Percentiles rank a stretch among this genome's conserved stretches.
phyloP scores from a whole-genome alignment of 2,888 invertebrate genomes.

The Galerucella nymphaeae region DNA sequence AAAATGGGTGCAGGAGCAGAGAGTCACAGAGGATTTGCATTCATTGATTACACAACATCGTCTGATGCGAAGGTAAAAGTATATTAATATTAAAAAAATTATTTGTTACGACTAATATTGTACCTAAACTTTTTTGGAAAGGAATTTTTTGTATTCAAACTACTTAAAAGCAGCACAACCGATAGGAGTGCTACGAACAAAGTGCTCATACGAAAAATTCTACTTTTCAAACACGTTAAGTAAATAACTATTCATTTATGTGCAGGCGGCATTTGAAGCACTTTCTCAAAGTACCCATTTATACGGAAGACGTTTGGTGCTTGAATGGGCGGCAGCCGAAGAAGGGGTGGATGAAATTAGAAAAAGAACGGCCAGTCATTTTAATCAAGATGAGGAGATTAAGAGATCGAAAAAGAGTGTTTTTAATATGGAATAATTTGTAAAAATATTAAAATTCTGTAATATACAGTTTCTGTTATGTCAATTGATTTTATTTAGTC shows the following conservation, averaged over 20 bases:
- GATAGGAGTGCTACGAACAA: too few relatives aligned
- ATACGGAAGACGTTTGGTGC: slow-evolving; percentile 92
- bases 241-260: slow-evolving; percentile 43
- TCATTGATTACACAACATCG: slow-evolving; percentile 90
- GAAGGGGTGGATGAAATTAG: slow-evolving; percentile 84
- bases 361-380: slow-evolving; percentile 84
- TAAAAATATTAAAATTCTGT: slow-evolving; percentile 1
- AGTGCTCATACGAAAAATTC: too few relatives aligned
- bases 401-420: slow-evolving; percentile 65
- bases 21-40: slow-evolving; percentile 93
- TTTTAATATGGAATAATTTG: slow-evolving; percentile 61
- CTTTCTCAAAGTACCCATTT: slow-evolving; percentile 97
- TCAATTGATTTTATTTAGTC: not conserved
- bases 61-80: slow-evolving; percentile 87
- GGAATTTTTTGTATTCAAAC: too few relatives aligned
- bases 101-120: too few relatives aligned
- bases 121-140: too few relatives aligned
- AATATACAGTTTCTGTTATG: not conserved
- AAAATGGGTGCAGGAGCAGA: slow-evolving; percentile 80
- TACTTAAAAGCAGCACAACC: too few relatives aligned
- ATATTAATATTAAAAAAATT: too few relatives aligned
- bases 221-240: too few relatives aligned
- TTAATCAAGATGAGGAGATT: slow-evolving; percentile 63
- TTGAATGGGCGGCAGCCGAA: slow-evolving; percentile 93
- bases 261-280: slow-evolving; percentile 89